Percentiles rank a stretch among this genome's conserved stretches.
Conservation (phyloP, 37 sponge, comb jelly and placozoan species). For the Cladorhizidae sp. region DNA sequence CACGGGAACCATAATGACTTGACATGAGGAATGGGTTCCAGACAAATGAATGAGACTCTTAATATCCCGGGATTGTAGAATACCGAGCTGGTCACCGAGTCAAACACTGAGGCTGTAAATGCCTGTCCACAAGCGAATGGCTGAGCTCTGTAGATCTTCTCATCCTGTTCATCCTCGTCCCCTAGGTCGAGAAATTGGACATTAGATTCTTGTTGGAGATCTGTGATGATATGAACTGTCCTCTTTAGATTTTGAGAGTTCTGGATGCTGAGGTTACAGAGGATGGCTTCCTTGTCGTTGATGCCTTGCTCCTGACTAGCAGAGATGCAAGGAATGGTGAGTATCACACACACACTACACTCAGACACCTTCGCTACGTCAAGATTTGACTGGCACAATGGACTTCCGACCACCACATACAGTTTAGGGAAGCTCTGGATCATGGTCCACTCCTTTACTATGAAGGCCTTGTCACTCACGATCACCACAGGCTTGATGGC, state of each 20-base stretch:
- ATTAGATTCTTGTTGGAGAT: slow-evolving; percentile 56
- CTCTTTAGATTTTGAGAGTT: slow-evolving; percentile 15
- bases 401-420: slow-evolving; percentile 56
- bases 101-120: slow-evolving; percentile 61
- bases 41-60: slow-evolving; percentile 31
- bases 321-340: slow-evolving; percentile 18
- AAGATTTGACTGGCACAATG: slow-evolving; percentile 46
- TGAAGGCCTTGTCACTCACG: slow-evolving; percentile 48
- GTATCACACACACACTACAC: slow-evolving; percentile 59
- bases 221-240: slow-evolving; percentile 47
- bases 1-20: neutral
- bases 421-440: slow-evolving; percentile 42
- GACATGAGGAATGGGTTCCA: neutral
- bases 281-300: slow-evolving; percentile 71
- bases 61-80: slow-evolving; percentile 52
- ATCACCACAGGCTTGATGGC: slow-evolving; percentile 60
- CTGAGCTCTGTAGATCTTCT: slow-evolving; percentile 33
- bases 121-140: slow-evolving; percentile 72
- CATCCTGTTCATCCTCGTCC: slow-evolving; percentile 63
- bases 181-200: slow-evolving; percentile 79
- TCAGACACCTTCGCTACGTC: slow-evolving; percentile 23
- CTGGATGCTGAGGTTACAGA: slow-evolving; percentile 61
- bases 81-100: slow-evolving; percentile 57
- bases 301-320: slow-evolving; percentile 32
- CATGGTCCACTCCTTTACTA: slow-evolving; percentile 59